phyloP scores from a whole-genome alignment of 2,797 vertebrate species.

The Apogon talboti region DNA sequence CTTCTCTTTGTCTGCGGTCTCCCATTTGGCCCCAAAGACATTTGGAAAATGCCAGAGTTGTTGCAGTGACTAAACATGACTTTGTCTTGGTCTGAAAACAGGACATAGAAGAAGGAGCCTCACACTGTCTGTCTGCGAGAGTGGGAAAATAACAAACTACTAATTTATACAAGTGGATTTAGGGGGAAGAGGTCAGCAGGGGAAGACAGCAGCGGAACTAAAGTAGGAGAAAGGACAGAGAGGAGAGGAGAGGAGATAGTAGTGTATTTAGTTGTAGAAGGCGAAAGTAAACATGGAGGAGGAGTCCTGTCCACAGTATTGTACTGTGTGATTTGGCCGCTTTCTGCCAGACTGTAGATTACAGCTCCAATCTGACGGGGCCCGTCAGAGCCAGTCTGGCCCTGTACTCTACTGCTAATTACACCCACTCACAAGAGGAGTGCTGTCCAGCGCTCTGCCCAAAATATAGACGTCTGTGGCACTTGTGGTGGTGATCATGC shows the following conservation, averaged over 20 bases:
- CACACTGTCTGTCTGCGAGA: conserved; percentile 35
- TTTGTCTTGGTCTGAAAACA: conserved; percentile 51
- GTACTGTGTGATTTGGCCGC: conserved; percentile 70
- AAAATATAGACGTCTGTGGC: conserved; percentile 79
- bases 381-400: conserved; percentile 66
- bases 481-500: conserved; percentile 76
- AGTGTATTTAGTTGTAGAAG: conserved; percentile 12
- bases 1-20: conserved; percentile 74
- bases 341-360: conserved; percentile 74
- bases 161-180: conserved; percentile 23
- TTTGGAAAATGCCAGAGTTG: conserved; percentile 70
- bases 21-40: conserved; percentile 64
- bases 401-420: conserved; percentile 75
- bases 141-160: conserved; percentile 19
- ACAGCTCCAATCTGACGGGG: conserved; percentile 65
- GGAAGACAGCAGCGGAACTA: conserved; percentile 12
- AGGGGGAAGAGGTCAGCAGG: neutral
- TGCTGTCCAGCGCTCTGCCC: conserved; percentile 66
- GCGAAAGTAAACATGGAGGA: neutral
- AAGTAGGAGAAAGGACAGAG: neutral
- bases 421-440: conserved; percentile 75
- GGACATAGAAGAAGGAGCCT: conserved; percentile 61
- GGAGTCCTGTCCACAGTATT: conserved; percentile 20
- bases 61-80: conserved; percentile 67
- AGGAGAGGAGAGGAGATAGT: conserved; percentile 7